A percentile compares a stretch with the other conserved stretches of the same genome.
Evolutionary conservation across 2,888 invertebrate species (phyloP).

Genomic region (Amphimallon solstitiale): DNA sequence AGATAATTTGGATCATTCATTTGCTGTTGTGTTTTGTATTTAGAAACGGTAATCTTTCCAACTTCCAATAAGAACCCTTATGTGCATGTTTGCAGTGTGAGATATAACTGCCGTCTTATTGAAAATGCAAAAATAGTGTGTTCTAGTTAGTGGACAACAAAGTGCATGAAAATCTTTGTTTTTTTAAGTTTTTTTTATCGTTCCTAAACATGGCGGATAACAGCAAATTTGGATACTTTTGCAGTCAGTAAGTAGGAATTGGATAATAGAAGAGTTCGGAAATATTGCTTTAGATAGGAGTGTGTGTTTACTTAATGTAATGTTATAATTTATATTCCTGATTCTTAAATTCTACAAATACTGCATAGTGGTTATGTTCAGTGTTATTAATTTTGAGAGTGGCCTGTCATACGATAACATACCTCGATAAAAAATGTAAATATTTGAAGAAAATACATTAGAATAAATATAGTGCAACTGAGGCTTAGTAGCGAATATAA

Average conservation of each 20-base stretch:
- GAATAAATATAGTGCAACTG: too few relatives aligned
- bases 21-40: too few relatives aligned
- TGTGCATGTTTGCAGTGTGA: neutral
- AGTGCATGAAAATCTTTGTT: conserved; percentile 27
- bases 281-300: conserved; percentile 8
- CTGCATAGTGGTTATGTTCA: conserved; percentile 17
- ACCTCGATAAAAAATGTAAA: neutral
- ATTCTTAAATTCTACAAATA: neutral
- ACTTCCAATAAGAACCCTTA: too few relatives aligned
- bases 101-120: conserved; percentile 25
- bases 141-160: neutral
- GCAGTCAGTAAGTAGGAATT: conserved; percentile 37
- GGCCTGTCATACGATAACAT: neutral
- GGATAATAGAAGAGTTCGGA: neutral
- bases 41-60: too few relatives aligned
- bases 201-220: conserved; percentile 40
- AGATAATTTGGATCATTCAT: too few relatives aligned
- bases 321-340: neutral
- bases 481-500: too few relatives aligned
- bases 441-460: neutral
- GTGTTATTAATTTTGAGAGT: conserved; percentile 20
- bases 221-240: conserved; percentile 38
- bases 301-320: conserved; percentile 9
- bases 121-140: conserved; percentile 26
- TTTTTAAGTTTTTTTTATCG: conserved; percentile 38